Evolutionary conservation across 2,113 vertebrate genomes (phyloP).

Genomic region (Clarias macrocephalus): DNA sequence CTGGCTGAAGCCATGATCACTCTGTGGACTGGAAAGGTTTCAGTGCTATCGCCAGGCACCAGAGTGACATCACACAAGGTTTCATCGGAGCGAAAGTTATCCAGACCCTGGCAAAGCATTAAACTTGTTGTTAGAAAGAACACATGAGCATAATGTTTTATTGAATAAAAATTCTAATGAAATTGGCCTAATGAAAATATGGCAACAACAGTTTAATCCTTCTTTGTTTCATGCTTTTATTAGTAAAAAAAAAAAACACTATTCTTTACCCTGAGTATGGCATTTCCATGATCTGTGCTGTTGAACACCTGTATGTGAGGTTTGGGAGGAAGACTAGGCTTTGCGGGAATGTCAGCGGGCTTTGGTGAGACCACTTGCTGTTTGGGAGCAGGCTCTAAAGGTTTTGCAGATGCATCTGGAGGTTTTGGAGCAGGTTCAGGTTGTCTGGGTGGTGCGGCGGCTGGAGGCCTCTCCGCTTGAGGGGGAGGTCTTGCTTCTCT

Average conservation of each 20-base stretch:
- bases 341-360: slow-evolving; percentile 52
- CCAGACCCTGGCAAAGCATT: slow-evolving; percentile 64
- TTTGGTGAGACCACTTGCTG: slow-evolving; percentile 52
- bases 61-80: slow-evolving; percentile 75
- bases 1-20: slow-evolving; percentile 80
- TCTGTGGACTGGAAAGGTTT: slow-evolving; percentile 74
- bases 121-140: too few relatives aligned
- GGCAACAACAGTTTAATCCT: neutral
- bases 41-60: slow-evolving; percentile 73
- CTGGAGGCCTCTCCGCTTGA: slow-evolving; percentile 47
- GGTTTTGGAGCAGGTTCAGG: slow-evolving; percentile 43
- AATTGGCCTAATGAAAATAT: neutral
- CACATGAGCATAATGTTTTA: neutral
- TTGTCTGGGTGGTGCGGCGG: slow-evolving; percentile 34
- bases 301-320: slow-evolving; percentile 70
- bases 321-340: slow-evolving; percentile 65
- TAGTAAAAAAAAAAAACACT: neutral
- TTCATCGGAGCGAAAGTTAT: slow-evolving; percentile 66
- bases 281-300: slow-evolving; percentile 65
- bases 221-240: neutral
- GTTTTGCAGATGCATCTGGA: slow-evolving; percentile 26
- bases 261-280: slow-evolving; percentile 67
- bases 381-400: slow-evolving; percentile 46
- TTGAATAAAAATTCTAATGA: too few relatives aligned
- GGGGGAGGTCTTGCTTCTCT: slow-evolving; percentile 62